Percentiles rank a stretch among this genome's conserved stretches.
Evolutionary conservation across 1,140 invertebrate genomes (phyloP).

Genomic region (Radopholus similis): DNA sequence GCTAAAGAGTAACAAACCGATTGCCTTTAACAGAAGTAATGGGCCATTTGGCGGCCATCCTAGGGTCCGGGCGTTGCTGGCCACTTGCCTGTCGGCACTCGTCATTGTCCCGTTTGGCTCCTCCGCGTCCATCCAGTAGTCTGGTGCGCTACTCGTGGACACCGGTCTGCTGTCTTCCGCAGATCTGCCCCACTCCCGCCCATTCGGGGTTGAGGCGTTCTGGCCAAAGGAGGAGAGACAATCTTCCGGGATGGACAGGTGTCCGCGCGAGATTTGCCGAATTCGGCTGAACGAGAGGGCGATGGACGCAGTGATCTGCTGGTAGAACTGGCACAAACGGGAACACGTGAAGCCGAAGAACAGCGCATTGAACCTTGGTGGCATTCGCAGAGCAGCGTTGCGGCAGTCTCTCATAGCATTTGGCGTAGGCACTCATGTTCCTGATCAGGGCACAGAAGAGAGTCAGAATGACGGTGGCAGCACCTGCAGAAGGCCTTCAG

Average conservation of each 20-base stretch:
- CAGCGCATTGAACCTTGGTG: background rate
- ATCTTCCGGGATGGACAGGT: slow-evolving; percentile 6
- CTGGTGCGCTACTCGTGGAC: too few relatives aligned
- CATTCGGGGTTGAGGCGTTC: too few relatives aligned
- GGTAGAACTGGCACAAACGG: background rate
- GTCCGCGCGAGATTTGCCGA: slow-evolving; percentile 3
- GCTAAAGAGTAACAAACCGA: too few relatives aligned
- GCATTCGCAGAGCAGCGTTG: slow-evolving; percentile 12
- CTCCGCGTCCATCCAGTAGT: too few relatives aligned
- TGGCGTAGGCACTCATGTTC: slow-evolving; percentile 8
- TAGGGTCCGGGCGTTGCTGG: too few relatives aligned
- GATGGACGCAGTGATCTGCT: background rate
- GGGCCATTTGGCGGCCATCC: too few relatives aligned
- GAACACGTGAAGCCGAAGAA: background rate
- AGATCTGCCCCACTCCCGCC: too few relatives aligned
- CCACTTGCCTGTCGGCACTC: too few relatives aligned
- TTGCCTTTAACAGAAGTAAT: too few relatives aligned
- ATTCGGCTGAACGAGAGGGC: slow-evolving; percentile 3
- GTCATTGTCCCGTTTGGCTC: too few relatives aligned
- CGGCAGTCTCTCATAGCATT: slow-evolving; percentile 1
- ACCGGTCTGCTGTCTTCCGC: too few relatives aligned
- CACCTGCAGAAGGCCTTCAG: background rate
- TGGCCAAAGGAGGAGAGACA: background rate
- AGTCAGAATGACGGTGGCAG: background rate
- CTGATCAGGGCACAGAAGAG: background rate